These are phyloP conservation scores for Calosoma granatense DNA, from an alignment of 1,140 invertebrate genomes.

Conservation along the genomic window DNA sequence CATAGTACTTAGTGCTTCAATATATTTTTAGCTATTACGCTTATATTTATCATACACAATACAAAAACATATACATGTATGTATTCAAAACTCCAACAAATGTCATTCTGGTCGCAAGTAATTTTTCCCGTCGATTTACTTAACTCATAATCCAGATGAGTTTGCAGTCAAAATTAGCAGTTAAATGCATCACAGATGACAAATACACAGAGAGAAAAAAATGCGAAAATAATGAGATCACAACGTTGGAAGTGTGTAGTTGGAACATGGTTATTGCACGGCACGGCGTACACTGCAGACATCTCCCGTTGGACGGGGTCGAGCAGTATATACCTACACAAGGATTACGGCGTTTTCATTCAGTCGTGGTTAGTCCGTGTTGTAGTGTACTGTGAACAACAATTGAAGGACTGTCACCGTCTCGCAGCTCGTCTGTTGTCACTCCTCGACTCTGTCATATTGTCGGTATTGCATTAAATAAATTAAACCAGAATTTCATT, in stretches of 20 bases:
- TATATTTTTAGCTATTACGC: no score
- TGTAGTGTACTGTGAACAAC: slow-evolving; percentile 3
- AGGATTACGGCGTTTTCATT: background rate
- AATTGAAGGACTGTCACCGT: background rate
- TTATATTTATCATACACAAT: no score
- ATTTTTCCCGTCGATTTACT: no score
- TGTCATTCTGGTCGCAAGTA: no score
- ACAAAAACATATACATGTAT: no score
- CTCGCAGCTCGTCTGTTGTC: background rate
- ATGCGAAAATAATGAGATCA: slow-evolving; percentile 6
- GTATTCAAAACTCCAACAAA: no score
- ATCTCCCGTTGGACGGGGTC: background rate
- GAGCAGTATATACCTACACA: background rate
- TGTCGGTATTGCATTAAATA: slow-evolving; percentile 1
- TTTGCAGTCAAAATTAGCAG: no score
- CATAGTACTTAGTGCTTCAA: no score
- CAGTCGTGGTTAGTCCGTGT: slow-evolving; percentile 2
- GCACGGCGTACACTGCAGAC: background rate
- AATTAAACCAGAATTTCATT: background rate
- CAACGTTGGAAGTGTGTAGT: background rate
- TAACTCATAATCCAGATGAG: no score
- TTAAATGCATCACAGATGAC: no score
- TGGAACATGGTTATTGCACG: background rate
- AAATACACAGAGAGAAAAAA: no score
- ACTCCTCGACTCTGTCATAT: background rate